Evolutionary conservation across 2,888 invertebrate species (phyloP).

Genomic region (Alloscopus bannaensis): DNA sequence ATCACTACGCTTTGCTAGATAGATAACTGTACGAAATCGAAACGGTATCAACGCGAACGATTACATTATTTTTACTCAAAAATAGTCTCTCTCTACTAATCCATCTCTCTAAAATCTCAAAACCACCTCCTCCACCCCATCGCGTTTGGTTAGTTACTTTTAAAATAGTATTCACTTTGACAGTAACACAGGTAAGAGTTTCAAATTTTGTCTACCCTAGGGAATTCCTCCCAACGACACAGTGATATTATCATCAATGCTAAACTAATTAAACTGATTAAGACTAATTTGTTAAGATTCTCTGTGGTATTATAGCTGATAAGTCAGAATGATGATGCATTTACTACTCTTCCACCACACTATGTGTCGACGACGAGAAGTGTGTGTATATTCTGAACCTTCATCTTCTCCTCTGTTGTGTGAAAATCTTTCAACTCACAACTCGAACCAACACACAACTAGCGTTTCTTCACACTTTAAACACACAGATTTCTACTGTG

Average conservation of each 20-base stretch:
- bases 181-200: background rate
- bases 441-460: too few relatives aligned
- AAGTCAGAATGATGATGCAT: slow-evolving; percentile 60
- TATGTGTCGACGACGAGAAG: slow-evolving; percentile 8
- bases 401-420: slow-evolving; percentile 4
- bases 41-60: background rate
- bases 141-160: background rate
- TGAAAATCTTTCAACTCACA: too few relatives aligned
- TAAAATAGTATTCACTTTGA: slow-evolving; percentile 2
- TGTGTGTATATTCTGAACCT: slow-evolving; percentile 17
- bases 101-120: slow-evolving; percentile 10
- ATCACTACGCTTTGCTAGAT: background rate
- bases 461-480: too few relatives aligned
- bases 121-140: slow-evolving; percentile 25
- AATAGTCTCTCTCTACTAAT: slow-evolving; percentile 12
- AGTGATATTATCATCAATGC: background rate
- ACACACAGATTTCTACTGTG: too few relatives aligned
- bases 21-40: background rate
- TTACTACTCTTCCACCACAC: slow-evolving; percentile 32
- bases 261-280: slow-evolving; percentile 34
- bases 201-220: too few relatives aligned
- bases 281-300: slow-evolving; percentile 27
- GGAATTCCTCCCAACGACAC: too few relatives aligned
- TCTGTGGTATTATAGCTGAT: slow-evolving; percentile 30
- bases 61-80: slow-evolving; percentile 13